Base-by-base conservation (phyloP, 1,140 invertebrate genomes). In the Manduca sexta region DNA sequence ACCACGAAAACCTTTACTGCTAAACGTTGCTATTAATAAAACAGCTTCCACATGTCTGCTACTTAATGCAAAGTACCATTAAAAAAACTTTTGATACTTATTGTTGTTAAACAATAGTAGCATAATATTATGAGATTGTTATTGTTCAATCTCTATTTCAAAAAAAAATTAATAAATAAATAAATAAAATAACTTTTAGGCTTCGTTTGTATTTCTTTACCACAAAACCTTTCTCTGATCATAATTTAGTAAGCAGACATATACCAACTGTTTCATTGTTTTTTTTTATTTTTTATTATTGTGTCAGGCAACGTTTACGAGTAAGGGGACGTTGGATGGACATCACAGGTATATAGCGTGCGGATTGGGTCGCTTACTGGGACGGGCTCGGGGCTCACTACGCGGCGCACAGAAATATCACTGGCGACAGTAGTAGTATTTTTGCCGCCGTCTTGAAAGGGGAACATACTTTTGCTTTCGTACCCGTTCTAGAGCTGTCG, bases 371-470 rank as follows among this genome's bases (percentile, higher is more conserved):
- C 67, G 70, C 81, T 81, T 84, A 81, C 77, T 76, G 74, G 52
- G 59, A 35, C 37, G 40, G 43, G 42, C 45, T 49, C 29, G 55
- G 47, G 55, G 44, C 51, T 60, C 52, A 56, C 88, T 88, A 90
- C 72, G 89, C 89, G 73, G 89, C 89, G 87, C 88, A 90, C 78
- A 90, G 88, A 89, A 90, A 90, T 86, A 90, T 89, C 88, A 90
- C 88, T 78, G 89, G 89, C 86, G 88, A 89, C 84, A 90, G 84
- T 76, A 90, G 87, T 75, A 90, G 87, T 85, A 89, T 88, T 89
- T 90, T 89, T 82, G 89, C 88, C 74, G 89, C 89, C 77, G 88
- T 90, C 89, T 90, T 90, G 88, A 90, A 89, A 87, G 89, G 88
- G 83, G 88, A 88, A 87, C 89, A 90, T 78, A 84, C 80, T 88